Evolutionary conservation across 2,888 invertebrate genomes (phyloP), one percentile per base, ranked within the genome.

Genomic region (Gastracanthus pulcherrimus): DNA sequence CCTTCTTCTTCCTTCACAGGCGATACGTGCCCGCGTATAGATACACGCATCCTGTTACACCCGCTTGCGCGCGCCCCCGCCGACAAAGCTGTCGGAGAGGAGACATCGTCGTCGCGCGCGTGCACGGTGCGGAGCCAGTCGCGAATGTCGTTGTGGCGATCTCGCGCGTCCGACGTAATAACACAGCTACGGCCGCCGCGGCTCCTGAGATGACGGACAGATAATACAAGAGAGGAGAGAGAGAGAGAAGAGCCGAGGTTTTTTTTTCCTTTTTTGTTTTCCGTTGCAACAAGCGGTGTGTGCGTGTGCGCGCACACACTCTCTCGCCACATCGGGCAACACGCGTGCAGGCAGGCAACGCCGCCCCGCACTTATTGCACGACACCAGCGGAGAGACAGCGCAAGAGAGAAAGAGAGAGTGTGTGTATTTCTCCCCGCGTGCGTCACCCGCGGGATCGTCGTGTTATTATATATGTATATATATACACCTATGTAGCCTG

Each of bases 141-240:
- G 51, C 51, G 51, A 38, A 64, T 79, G 78, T 55, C 38, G 62
- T 26, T 62, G 51, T 66, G 45, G n/a, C 58, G 72, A 67, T 64
- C 29, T 26, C 6, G n/a, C 3, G 55, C 76, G 23, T 31, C 3
- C 19, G 31, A 60, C 71, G n/a, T n/a, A n/a, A n/a, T n/a, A n/a
- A n/a, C n/a, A n/a, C n/a, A n/a, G n/a, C n/a, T n/a, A n/a, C n/a
- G n/a, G n/a, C n/a, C n/a, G n/a, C n/a, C n/a, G n/a, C n/a, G n/a
- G 19, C 48, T 60, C 9, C 13, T 29, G 74, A 74, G 29, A 80
- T 80, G 79, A 79, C 48, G 69, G 69, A 29, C 16, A 58, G 48
- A 79, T 74, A 76, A 69, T n/a, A 55, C 26, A 55, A 26, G 31
- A 64, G 9, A 64, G 29, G 58, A 55, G 23, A 29, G 13, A 62